phyloP scores from a whole-genome alignment of 2,888 invertebrate genomes.

The Kuschelorhynchus macadamiae region DNA sequence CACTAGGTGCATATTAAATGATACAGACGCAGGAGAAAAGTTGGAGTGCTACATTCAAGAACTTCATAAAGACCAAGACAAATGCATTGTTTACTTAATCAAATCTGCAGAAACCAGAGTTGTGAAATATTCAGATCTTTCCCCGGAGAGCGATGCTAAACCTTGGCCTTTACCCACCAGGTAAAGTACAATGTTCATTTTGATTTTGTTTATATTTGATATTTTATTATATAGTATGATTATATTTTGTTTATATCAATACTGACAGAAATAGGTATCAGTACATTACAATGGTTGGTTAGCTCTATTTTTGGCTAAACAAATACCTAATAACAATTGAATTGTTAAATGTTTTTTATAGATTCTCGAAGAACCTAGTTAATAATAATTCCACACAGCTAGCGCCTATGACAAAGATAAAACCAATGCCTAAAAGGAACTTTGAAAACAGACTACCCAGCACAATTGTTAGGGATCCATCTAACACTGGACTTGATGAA shows the following conservation, averaged over 20 bases:
- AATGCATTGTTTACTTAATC: slow-evolving; percentile 86
- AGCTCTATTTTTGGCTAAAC: too few species aligned
- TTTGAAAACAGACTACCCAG: slow-evolving; percentile 54
- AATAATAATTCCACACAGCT: slow-evolving; percentile 43
- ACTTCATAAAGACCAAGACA: slow-evolving; percentile 72
- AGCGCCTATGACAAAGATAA: slow-evolving; percentile 54
- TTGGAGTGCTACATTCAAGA: slow-evolving; percentile 86
- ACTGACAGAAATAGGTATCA: too few species aligned
- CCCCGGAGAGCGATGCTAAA: slow-evolving; percentile 77
- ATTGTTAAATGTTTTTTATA: slow-evolving; percentile 37
- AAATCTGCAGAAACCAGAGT: slow-evolving; percentile 82
- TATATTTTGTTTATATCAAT: too few species aligned
- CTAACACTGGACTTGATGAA: slow-evolving; percentile 31
- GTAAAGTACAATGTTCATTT: slow-evolving; percentile 49
- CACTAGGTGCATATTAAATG: slow-evolving; percentile 80
- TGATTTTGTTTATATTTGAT: too few species aligned
- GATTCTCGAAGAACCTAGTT: slow-evolving; percentile 62
- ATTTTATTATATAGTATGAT: too few species aligned
- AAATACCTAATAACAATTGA: too few species aligned
- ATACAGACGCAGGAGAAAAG: slow-evolving; percentile 61
- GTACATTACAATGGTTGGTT: too few species aligned
- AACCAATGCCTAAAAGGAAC: slow-evolving; percentile 56
- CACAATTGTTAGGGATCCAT: slow-evolving; percentile 55
- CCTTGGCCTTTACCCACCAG: slow-evolving; percentile 80
- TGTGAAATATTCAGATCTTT: slow-evolving; percentile 77